Evolutionary conservation across 2,797 vertebrate species (phyloP), one percentile per base, ranked within the genome.

Genomic region (Crocidura indochinensis): DNA sequence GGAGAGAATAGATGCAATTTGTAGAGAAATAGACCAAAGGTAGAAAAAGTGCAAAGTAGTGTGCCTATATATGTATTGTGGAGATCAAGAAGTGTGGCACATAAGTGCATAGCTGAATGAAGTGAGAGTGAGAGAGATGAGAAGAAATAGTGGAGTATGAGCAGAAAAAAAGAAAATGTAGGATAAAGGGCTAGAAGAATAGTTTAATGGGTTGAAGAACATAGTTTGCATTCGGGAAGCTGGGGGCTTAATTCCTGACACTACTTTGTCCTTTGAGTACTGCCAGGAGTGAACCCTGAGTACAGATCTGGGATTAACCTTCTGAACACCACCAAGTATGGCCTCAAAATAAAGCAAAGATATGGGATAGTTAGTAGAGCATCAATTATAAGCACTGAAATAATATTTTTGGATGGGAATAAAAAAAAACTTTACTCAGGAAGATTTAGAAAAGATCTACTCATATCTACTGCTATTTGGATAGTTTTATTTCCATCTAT

Each of bases 351-450:
- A 44, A 56, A 47, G 44, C 67, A 5, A 38, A 72, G 68, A 38
- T 24, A 4, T 22, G 77, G 17, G 11, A 0, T 6, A 22, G 44
- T 10, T 68, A 19, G 6, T 38, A 47, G 75, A 17, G 65, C 27
- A 20, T 51, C 22, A 69, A 83, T 74, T 47, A 24, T n/a, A 31
- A 77, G 60, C 7, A 22, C 2, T 68, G 8, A 19, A 75, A 10
- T 47, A 26, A n/a, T 53, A 94, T 79, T 87, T 60, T 71, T 65
- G n/a, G n/a, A 7, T 60, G 49, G 46, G 29, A 87, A 74, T 82
- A 4, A 46, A 53, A 46, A 53, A 87, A 14, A 76, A n/a, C 31
- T 46, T 47, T 20, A 62, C 8, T 64, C 22, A 29, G 49, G 46
- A 49, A 69, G 44, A n/a, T 47, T 47, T 65, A 77, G 27, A 84